A percentile compares a stretch with the other conserved stretches of the same genome.
These are phyloP conservation scores for Branchipolynoe longqiensis DNA, from an alignment of 2,888 invertebrate species.

Conservation along the genomic window DNA sequence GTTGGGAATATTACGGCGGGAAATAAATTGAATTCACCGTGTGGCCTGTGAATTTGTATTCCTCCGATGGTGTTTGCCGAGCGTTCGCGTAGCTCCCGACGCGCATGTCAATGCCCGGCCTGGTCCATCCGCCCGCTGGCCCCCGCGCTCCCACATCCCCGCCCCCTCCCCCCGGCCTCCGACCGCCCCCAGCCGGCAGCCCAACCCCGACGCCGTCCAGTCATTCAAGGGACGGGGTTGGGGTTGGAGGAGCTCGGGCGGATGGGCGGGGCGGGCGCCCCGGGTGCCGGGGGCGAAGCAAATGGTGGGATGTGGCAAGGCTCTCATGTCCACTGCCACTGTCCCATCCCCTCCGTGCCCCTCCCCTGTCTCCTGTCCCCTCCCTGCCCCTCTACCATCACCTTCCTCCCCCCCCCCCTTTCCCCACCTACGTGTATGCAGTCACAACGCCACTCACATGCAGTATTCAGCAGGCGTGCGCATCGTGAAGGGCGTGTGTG, in stretches of 20 bases:
- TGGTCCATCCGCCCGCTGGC: not conserved
- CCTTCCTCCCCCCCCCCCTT: too few species aligned
- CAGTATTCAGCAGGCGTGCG: too few species aligned
- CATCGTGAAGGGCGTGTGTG: too few species aligned
- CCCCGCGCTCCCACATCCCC: not conserved
- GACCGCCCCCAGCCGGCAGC: not conserved
- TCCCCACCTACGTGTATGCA: too few species aligned
- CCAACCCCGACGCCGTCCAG: not conserved
- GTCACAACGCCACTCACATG: too few species aligned
- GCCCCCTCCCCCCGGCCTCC: not conserved
- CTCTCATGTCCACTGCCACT: too few species aligned
- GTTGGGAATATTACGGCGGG: constrained; percentile 40
- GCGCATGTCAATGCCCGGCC: constrained; percentile 24
- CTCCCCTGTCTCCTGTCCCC: too few species aligned
- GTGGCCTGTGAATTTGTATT: constrained; percentile 51
- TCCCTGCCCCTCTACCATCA: too few species aligned
- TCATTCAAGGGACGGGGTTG: not conserved
- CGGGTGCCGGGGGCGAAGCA: too few species aligned
- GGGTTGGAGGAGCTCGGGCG: not conserved
- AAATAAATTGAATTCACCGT: constrained; percentile 52
- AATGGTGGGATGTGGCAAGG: too few species aligned
- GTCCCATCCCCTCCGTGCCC: too few species aligned
- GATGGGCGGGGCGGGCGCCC: not conserved
- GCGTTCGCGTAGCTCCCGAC: not conserved
- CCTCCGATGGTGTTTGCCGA: constrained; percentile 43